Evolutionary conservation across 2,888 invertebrate species (phyloP).

Genomic region (Keiferia lycopersicella): DNA sequence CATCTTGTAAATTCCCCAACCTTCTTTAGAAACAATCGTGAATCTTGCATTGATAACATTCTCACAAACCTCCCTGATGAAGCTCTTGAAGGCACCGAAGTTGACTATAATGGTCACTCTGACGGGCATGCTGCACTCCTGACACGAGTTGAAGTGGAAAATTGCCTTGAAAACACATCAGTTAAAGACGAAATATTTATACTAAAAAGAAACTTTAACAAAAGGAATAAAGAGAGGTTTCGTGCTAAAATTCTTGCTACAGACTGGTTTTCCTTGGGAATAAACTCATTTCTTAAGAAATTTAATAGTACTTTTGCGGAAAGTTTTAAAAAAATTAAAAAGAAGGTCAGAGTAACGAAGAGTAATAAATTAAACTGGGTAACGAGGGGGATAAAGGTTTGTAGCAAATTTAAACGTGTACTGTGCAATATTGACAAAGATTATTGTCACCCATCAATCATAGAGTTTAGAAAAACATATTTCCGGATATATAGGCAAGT

Average conservation of each 20-base stretch:
- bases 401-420: not conserved
- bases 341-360: not conserved
- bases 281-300: constrained; percentile 2
- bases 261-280: not conserved
- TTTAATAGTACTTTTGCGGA: not conserved
- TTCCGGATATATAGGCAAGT: not conserved
- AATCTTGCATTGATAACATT: constrained; percentile 19
- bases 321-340: not conserved
- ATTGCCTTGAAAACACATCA: not conserved
- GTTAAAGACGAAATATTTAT: not conserved
- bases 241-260: not conserved
- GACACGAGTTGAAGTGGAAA: not conserved
- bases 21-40: not conserved
- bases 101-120: constrained; percentile 11
- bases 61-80: constrained; percentile 3
- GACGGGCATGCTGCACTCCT: constrained; percentile 16
- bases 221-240: not conserved
- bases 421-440: not conserved
- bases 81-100: not conserved
- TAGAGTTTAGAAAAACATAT: not conserved
- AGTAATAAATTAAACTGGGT: not conserved
- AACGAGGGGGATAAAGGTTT: not conserved
- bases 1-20: not conserved
- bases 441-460: not conserved
- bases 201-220: not conserved